These are phyloP conservation scores for Bombyx mandarina DNA, from an alignment of 1,140 invertebrate genomes.

Conservation along the genomic window DNA sequence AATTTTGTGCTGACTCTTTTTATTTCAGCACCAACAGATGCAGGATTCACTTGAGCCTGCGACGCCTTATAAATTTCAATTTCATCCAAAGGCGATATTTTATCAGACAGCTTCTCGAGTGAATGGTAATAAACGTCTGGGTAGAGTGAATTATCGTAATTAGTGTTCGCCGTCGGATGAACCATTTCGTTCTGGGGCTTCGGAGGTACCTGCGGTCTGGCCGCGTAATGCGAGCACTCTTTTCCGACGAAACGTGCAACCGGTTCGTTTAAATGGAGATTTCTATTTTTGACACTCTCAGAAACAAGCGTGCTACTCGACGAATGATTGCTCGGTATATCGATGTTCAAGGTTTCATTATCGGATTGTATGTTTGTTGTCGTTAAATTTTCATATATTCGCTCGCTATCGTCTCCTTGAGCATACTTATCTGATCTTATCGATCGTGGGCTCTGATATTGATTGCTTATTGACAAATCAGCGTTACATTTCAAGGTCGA, in stretches of 20 bases:
- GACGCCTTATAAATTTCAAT: constrained; percentile 52
- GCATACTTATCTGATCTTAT: constrained; percentile 24
- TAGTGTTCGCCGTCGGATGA: constrained; percentile 15
- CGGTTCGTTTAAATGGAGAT: constrained; percentile 8
- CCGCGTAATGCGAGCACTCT: constrained; percentile 24
- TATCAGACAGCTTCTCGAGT: constrained; percentile 45
- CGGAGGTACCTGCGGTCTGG: constrained; percentile 53
- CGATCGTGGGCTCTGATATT: constrained; percentile 42
- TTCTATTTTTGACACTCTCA: constrained; percentile 35
- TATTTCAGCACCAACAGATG: constrained; percentile 62
- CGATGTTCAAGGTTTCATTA: constrained; percentile 21
- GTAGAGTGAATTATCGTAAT: constrained; percentile 21
- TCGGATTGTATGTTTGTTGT: constrained; percentile 18
- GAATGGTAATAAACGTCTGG: constrained; percentile 62
- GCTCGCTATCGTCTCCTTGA: constrained; percentile 25
- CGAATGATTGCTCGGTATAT: constrained; percentile 38
- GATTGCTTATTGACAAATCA: constrained; percentile 30
- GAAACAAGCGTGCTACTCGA: constrained; percentile 60
- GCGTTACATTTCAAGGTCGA: constrained; percentile 18
- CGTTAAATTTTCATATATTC: constrained; percentile 57
- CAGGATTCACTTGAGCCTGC: constrained; percentile 37
- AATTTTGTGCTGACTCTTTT: constrained; percentile 64
- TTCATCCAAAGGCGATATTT: constrained; percentile 42
- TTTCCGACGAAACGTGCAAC: constrained; percentile 12
- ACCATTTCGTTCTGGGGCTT: constrained; percentile 37